Conservation (phyloP, 2,888 invertebrate species). For the Parelbella ahira region DNA sequence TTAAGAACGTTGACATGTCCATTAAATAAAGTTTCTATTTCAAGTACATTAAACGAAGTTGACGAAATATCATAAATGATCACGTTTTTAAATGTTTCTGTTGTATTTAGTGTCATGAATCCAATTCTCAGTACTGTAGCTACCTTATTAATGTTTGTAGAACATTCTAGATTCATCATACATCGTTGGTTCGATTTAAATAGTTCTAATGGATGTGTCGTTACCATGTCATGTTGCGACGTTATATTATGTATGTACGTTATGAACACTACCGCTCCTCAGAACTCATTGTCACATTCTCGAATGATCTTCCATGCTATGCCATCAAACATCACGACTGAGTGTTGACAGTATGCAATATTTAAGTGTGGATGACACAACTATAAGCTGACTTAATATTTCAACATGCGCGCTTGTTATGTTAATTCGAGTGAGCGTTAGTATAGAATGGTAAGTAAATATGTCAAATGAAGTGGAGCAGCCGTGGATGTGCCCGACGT, state of each 20-base stretch:
- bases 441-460: slow-evolving; percentile 55
- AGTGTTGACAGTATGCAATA: slow-evolving; percentile 79
- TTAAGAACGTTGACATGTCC: too few species aligned
- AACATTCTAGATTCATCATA: slow-evolving; percentile 1
- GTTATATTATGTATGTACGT: slow-evolving; percentile 1
- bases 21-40: too few species aligned
- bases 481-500: slow-evolving; percentile 59
- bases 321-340: slow-evolving; percentile 47
- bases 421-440: slow-evolving; percentile 52
- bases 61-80: neutral
- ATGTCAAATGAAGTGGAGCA: slow-evolving; percentile 57
- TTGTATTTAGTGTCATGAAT: slow-evolving; percentile 9
- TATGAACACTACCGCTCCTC: slow-evolving; percentile 1
- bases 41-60: too few species aligned
- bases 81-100: slow-evolving; percentile 17
- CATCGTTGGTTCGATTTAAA: too few species aligned
- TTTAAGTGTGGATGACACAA: slow-evolving; percentile 62
- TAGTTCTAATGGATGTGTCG: too few species aligned
- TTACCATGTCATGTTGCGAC: slow-evolving; percentile 28
- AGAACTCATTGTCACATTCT: slow-evolving; percentile 21
- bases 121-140: slow-evolving; percentile 2
- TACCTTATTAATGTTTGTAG: neutral
- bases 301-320: slow-evolving; percentile 54
- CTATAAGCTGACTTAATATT: slow-evolving; percentile 47
- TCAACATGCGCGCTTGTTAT: slow-evolving; percentile 49